Evolutionary conservation across 2,888 invertebrate genomes (phyloP).

Genomic region (Holacanthella duospinosa): DNA sequence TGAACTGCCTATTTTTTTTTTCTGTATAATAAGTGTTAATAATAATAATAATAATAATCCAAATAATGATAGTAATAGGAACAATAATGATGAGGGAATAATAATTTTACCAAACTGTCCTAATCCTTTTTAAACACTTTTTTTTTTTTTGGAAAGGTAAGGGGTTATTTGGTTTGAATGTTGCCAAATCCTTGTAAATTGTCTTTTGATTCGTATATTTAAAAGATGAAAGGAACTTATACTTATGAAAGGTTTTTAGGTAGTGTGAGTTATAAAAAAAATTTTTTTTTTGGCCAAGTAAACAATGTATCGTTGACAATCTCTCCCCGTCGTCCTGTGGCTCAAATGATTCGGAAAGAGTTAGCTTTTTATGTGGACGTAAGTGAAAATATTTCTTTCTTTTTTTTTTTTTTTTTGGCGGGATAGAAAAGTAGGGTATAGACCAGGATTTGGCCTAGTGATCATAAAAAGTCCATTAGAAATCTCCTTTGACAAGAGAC

Average conservation of each 20-base stretch:
- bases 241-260: no score
- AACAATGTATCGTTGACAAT: not conserved
- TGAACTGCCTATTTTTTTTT: no score
- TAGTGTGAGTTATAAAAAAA: no score
- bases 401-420: no score
- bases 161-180: no score
- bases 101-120: not conserved
- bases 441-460: not conserved
- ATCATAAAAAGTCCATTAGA: constrained; percentile 7
- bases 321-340: not conserved
- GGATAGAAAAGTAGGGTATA: not conserved
- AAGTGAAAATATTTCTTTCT: constrained; percentile 6
- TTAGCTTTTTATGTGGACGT: not conserved
- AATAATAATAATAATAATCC: not conserved
- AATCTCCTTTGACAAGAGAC: not conserved
- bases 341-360: not conserved
- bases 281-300: not conserved
- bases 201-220: no score
- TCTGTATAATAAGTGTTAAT: not conserved
- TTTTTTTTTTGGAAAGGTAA: not conserved
- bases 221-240: no score
- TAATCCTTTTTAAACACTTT: not conserved
- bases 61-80: not conserved
- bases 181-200: no score
- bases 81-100: not conserved